These are phyloP conservation scores for Pogonomyrmex barbatus DNA, from an alignment of 1,140 invertebrate species.

Conservation along the genomic window DNA sequence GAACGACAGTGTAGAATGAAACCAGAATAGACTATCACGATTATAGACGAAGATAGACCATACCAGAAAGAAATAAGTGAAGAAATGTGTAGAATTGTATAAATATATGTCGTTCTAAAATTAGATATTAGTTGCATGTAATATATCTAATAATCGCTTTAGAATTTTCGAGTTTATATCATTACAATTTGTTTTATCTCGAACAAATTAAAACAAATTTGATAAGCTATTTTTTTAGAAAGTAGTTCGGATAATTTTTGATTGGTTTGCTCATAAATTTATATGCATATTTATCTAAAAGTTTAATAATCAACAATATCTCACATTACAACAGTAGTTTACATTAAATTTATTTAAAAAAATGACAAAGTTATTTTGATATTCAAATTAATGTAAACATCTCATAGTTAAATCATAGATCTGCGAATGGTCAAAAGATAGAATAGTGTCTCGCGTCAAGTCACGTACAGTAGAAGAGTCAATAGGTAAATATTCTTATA, in stretches of 20 bases:
- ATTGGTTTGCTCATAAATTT: neutral
- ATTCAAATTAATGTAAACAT: neutral
- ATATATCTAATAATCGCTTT: neutral
- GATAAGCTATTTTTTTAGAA: neutral
- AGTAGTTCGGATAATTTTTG: neutral
- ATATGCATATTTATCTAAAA: neutral
- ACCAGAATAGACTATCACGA: slow-evolving; percentile 6
- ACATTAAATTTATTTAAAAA: neutral
- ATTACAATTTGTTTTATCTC: too few species aligned
- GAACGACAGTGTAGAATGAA: slow-evolving; percentile 27
- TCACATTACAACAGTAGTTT: too few species aligned
- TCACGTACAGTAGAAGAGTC: too few species aligned
- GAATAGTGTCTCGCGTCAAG: too few species aligned
- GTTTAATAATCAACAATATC: neutral
- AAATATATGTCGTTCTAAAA: neutral
- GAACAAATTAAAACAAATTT: too few species aligned
- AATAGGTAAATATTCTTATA: too few species aligned
- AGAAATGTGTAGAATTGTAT: neutral
- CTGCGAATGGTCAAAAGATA: too few species aligned
- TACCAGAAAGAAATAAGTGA: neutral
- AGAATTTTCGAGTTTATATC: too few species aligned
- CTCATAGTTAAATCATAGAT: too few species aligned
- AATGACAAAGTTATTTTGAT: neutral
- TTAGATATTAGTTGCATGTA: neutral
- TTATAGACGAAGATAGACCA: neutral